Percentiles rank a stretch among this genome's conserved stretches.
Evolutionary conservation across 2,113 vertebrate species (phyloP).

Genomic region (Oostethus manadensis): DNA sequence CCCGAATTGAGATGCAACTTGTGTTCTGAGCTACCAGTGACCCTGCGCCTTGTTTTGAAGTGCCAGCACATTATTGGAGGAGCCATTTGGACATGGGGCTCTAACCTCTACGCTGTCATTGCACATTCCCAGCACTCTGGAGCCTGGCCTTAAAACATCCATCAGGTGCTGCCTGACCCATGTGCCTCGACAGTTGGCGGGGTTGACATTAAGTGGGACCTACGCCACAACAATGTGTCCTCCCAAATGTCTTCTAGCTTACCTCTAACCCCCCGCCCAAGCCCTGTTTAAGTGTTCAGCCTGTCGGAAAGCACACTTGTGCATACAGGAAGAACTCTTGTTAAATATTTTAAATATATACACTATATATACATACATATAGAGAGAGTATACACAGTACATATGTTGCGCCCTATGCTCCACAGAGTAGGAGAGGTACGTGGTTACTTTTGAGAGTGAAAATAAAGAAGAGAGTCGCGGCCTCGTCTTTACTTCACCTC

Average conservation of each 20-base stretch:
- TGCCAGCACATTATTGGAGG: conserved; percentile 10
- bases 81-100: conserved; percentile 21
- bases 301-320: too few relatives aligned
- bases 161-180: conserved; percentile 38
- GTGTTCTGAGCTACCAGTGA: neutral
- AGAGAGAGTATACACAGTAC: too few relatives aligned
- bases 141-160: conserved; percentile 28
- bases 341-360: too few relatives aligned
- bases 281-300: conserved; percentile 13
- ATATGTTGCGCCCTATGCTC: too few relatives aligned
- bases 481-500: too few relatives aligned
- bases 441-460: too few relatives aligned
- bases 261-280: conserved; percentile 28
- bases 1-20: conserved; percentile 8
- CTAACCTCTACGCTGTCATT: conserved; percentile 27
- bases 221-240: conserved; percentile 29
- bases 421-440: too few relatives aligned
- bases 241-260: conserved; percentile 35
- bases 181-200: conserved; percentile 56
- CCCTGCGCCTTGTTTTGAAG: conserved; percentile 20
- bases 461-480: too few relatives aligned
- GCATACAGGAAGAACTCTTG: too few relatives aligned
- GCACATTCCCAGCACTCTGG: conserved; percentile 18
- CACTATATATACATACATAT: too few relatives aligned
- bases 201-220: conserved; percentile 54